A percentile compares a stretch with the other conserved stretches of the same genome.
These are phyloP conservation scores for Tupaia tana DNA, from an alignment of 2,113 vertebrate species.

Conservation along the genomic window DNA sequence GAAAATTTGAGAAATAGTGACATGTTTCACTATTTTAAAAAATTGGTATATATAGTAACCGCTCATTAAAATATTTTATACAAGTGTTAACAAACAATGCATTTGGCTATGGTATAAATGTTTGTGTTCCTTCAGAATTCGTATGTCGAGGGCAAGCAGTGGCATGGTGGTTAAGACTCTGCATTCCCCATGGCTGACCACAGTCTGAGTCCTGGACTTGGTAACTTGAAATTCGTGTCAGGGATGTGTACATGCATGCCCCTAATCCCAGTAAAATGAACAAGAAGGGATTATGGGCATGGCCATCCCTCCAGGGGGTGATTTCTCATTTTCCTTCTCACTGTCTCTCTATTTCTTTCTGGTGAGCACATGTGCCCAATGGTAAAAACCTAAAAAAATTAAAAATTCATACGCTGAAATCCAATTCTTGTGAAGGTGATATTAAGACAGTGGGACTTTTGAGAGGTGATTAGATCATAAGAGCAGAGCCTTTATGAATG, in stretches of 20 bases:
- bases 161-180: too few species aligned
- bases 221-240: too few species aligned
- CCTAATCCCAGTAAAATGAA: too few species aligned
- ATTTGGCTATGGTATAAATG: not conserved
- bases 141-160: not conserved
- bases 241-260: too few species aligned
- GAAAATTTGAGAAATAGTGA: not conserved
- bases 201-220: too few species aligned
- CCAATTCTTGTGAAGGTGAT: not conserved
- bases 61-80: not conserved
- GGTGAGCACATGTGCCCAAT: too few species aligned
- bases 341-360: too few species aligned
- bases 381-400: too few species aligned
- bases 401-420: not conserved
- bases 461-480: not conserved
- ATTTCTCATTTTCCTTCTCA: too few species aligned
- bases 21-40: not conserved
- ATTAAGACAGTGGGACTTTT: not conserved
- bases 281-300: too few species aligned
- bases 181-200: too few species aligned
- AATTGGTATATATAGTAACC: not conserved
- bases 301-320: too few species aligned
- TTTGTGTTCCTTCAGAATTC: not conserved
- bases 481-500: not conserved
- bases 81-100: not conserved